phyloP scores from a whole-genome alignment of 2,113 vertebrate genomes.

The Nothocercus julius region DNA sequence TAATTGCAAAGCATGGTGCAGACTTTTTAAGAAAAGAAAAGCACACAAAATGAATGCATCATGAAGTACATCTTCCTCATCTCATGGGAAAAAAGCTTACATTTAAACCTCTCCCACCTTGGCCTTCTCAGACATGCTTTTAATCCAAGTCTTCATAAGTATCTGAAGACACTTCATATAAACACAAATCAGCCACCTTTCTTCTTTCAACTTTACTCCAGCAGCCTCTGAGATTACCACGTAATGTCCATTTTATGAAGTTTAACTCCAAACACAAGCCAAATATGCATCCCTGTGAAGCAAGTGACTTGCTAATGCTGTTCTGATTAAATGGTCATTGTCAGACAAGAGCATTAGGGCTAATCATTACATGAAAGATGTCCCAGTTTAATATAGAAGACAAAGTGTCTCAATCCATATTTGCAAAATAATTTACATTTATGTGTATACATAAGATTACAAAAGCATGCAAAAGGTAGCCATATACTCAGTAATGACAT shows the following conservation, averaged over 20 bases:
- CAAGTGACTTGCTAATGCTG: background rate
- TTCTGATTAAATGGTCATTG: background rate
- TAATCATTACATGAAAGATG: slow-evolving; percentile 19
- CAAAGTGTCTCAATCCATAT: background rate
- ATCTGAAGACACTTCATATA: background rate
- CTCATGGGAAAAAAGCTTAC: background rate
- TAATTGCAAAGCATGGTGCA: background rate
- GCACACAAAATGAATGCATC: background rate
- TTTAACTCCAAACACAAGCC: background rate
- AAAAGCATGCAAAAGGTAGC: slow-evolving; percentile 12
- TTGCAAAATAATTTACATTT: background rate
- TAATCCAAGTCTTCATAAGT: background rate
- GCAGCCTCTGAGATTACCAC: background rate
- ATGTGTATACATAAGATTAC: background rate
- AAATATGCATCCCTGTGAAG: background rate
- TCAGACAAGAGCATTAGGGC: slow-evolving; percentile 14
- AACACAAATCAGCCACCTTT: background rate
- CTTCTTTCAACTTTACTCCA: background rate
- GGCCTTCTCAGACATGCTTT: background rate
- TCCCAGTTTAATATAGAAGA: background rate
- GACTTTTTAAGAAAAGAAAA: background rate
- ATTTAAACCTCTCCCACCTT: background rate
- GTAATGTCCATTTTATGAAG: background rate
- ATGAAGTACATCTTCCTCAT: background rate
- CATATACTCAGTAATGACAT: background rate